Conservation (phyloP, 2,113 vertebrate species). For the Lophura nycthemera region DNA sequence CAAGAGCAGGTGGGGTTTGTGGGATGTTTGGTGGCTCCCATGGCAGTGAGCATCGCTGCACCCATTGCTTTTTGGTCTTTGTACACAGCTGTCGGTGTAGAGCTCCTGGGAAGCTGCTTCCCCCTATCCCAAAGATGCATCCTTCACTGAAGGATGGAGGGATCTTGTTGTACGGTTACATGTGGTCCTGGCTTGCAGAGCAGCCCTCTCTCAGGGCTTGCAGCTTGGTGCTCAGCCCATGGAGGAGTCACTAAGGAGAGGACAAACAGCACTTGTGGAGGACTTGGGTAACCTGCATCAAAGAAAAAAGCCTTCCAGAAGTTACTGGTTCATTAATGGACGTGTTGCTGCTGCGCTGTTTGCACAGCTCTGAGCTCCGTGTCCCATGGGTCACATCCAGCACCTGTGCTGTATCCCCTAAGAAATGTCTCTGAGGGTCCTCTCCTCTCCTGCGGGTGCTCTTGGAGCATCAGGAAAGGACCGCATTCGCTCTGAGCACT, state of each 20-base stretch:
- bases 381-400: background rate
- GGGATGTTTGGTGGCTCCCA: background rate
- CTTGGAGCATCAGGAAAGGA: background rate
- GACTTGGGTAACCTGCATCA: background rate
- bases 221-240: accelerated
- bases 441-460: background rate
- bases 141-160: background rate
- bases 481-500: accelerated
- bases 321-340: background rate
- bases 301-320: background rate
- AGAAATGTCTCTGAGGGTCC: background rate
- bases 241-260: background rate
- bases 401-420: background rate
- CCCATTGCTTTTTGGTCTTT: background rate
- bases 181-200: background rate
- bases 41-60: background rate
- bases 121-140: background rate
- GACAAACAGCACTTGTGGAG: background rate
- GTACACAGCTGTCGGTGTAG: background rate
- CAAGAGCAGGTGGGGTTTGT: background rate
- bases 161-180: background rate
- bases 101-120: background rate
- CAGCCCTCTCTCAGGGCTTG: background rate
- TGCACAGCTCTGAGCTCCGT: background rate
- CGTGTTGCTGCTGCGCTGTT: background rate